phyloP scores from a whole-genome alignment of 2,888 invertebrate genomes.

The Pogonocherus hispidulus region DNA sequence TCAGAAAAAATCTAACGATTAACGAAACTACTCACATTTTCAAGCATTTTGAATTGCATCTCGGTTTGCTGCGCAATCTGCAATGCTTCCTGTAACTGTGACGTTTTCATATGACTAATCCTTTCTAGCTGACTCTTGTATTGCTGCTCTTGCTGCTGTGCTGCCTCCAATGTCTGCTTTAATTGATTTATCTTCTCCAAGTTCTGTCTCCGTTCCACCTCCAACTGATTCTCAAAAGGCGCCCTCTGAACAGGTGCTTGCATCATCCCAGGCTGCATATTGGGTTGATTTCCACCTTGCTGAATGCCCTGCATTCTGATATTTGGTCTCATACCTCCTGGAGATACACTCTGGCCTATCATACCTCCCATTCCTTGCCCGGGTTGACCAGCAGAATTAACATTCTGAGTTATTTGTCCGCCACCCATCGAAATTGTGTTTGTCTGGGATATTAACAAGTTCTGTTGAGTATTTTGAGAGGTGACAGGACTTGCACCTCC shows the following conservation, averaged over 20 bases:
- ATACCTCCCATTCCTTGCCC: conserved; percentile 58
- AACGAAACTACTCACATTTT: conserved; percentile 60
- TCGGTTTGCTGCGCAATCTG: conserved; percentile 86
- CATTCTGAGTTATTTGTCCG: conserved; percentile 73
- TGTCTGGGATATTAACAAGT: conserved; percentile 71
- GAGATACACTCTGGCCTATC: conserved; percentile 61
- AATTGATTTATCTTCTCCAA: conserved; percentile 83
- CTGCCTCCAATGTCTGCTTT: conserved; percentile 84
- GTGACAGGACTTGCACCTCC: conserved; percentile 58
- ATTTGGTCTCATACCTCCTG: conserved; percentile 63
- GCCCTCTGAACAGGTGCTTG: conserved; percentile 59
- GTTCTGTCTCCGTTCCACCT: conserved; percentile 84
- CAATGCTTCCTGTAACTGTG: conserved; percentile 75
- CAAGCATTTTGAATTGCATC: conserved; percentile 82
- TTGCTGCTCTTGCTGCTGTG: conserved; percentile 84
- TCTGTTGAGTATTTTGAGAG: conserved; percentile 60
- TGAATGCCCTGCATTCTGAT: conserved; percentile 59
- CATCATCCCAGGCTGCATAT: conserved; percentile 60
- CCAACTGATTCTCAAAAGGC: conserved; percentile 73
- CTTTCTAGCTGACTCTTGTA: conserved; percentile 84
- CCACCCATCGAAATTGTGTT: conserved; percentile 73
- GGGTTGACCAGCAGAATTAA: conserved; percentile 65
- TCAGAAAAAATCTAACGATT: background rate
- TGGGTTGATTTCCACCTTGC: conserved; percentile 48
- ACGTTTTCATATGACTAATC: conserved; percentile 75